Base-by-base conservation (phyloP, 2,113 vertebrate genomes). In the Ailuropoda melanoleuca region DNA sequence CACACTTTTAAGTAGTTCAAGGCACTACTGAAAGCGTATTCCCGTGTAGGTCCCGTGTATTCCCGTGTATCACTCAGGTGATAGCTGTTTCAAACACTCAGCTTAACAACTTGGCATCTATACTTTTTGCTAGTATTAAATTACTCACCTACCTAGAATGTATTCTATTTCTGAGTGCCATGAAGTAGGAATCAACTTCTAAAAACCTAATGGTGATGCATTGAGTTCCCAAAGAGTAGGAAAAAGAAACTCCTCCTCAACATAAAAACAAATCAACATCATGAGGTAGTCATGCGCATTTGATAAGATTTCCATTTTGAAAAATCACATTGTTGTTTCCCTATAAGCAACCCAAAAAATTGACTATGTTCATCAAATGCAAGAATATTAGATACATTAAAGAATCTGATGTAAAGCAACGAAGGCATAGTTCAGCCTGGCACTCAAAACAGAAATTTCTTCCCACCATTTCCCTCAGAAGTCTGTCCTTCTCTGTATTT, bases 261-360 rank as follows among this genome's bases (percentile, higher is more conserved):
- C 6, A 37, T 34, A 94, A 86, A 85, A 86, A 53, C 29, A 62
- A 90, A 64, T 56, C 55, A 88, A 64, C 39, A 90, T 18, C 13
- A 46, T 31, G 82, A 82, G 37, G 21, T 75, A 21, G 50, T 62
- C 88, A 55, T 60, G 14, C 0, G 3, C 34, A 77, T 87, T 70
- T 91, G 39, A 15, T 90, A 96, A 64, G 58, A 84, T 81, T 83
- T 92, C 37, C 39, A 89, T 81, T 60, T 74, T 91, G 64, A 70
- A 88, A 87, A 92, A 43, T 80, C 39, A 80, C 21, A 84, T 3
- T 37, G n/a, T 56, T 50, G 14, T 68, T 90, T 87, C n/a, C 62
- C 29, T 29, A 75, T 56, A 53, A 82, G 11, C 26, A 92, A 88
- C 34, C 12, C 43, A 83, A 84, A 84, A 29, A 95, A 62, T 7